Conservation (phyloP, 1,140 invertebrate genomes). For the Eciton burchellii region DNA sequence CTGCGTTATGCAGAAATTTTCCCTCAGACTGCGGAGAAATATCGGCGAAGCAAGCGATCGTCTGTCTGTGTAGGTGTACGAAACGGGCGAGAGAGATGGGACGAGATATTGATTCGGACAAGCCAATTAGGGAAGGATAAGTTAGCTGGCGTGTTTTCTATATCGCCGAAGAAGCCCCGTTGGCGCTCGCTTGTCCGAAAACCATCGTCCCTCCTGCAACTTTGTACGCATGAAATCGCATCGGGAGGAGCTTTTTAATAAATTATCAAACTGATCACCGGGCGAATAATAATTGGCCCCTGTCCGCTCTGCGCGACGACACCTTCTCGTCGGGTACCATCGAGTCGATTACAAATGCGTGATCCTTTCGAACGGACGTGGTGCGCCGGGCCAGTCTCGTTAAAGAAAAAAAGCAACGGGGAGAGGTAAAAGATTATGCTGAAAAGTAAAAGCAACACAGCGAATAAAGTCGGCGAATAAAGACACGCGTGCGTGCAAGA, state of each 20-base stretch:
- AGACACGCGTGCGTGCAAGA: conserved; percentile 14
- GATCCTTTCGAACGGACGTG: background rate
- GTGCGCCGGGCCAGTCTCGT: conserved; percentile 1
- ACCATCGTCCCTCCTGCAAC: background rate
- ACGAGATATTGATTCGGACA: conserved; percentile 59
- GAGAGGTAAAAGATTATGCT: conserved; percentile 37
- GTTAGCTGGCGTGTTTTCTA: conserved; percentile 59
- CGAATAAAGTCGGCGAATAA: conserved; percentile 2
- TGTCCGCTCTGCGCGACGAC: conserved; percentile 8
- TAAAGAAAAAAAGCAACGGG: conserved; percentile 32
- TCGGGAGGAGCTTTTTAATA: conserved; percentile 37
- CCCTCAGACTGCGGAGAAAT: background rate
- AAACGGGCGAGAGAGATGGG: conserved; percentile 35
- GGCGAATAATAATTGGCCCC: conserved; percentile 65
- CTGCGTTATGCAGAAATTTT: conserved; percentile 33
- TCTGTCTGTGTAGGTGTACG: conserved; percentile 13
- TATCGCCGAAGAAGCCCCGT: conserved; percentile 32
- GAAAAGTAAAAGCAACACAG: conserved; percentile 56
- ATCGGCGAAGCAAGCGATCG: conserved; percentile 34
- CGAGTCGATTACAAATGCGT: conserved; percentile 56
- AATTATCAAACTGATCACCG: conserved; percentile 60
- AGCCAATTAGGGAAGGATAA: conserved; percentile 67
- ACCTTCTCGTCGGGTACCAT: conserved; percentile 12
- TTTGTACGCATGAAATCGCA: conserved; percentile 2
- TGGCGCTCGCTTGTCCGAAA: conserved; percentile 22